These are phyloP conservation scores for Channa argus DNA, from an alignment of 2,113 vertebrate genomes.

Conservation along the genomic window DNA sequence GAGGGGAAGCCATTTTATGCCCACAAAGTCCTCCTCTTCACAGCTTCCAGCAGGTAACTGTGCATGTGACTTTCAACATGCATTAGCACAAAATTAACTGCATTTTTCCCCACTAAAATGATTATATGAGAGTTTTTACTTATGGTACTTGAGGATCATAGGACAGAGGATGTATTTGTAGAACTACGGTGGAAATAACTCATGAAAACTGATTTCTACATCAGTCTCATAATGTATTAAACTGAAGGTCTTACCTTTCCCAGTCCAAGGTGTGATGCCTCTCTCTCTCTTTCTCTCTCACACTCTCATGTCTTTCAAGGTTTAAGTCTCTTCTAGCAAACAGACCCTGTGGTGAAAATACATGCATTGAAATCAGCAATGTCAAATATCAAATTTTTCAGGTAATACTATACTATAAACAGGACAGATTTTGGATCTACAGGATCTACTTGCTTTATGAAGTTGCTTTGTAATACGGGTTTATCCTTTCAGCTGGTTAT, in stretches of 20 bases:
- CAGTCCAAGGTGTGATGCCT: background rate
- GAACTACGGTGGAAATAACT: too few relatives aligned
- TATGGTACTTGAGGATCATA: too few relatives aligned
- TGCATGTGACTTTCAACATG: background rate
- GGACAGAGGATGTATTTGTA: too few relatives aligned
- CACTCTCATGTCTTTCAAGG: slow-evolving; percentile 69
- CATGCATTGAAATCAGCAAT: slow-evolving; percentile 97
- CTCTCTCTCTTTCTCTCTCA: background rate
- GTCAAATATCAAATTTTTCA: slow-evolving; percentile 98
- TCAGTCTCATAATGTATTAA: background rate
- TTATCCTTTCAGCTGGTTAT: slow-evolving; percentile 91
- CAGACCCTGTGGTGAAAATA: slow-evolving; percentile 92
- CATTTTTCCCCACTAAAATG: too few relatives aligned
- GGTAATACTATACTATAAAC: slow-evolving; percentile 78
- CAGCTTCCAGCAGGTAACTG: slow-evolving; percentile 91
- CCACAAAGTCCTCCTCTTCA: slow-evolving; percentile 96
- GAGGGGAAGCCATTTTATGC: slow-evolving; percentile 98
- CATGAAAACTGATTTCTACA: too few relatives aligned
- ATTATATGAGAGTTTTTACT: too few relatives aligned
- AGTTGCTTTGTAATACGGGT: background rate
- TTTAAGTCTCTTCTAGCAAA: slow-evolving; percentile 96
- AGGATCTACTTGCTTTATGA: background rate
- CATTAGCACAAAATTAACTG: background rate
- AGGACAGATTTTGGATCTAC: background rate
- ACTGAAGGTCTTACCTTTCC: background rate